Evolutionary conservation across 1,140 invertebrate genomes (phyloP).

Genomic region (Octopus bimaculoides): DNA sequence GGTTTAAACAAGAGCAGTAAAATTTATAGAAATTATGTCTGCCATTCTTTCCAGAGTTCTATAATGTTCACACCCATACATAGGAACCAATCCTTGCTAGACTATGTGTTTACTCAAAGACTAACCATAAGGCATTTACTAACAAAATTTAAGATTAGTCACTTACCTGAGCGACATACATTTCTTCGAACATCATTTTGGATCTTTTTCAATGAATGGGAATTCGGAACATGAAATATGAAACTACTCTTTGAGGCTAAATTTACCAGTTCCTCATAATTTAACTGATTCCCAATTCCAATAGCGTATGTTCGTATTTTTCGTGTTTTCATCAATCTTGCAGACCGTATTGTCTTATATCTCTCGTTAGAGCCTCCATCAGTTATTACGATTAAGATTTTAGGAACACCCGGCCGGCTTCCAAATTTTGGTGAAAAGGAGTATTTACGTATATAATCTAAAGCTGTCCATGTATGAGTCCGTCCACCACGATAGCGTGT

Average conservation of each 20-base stretch:
- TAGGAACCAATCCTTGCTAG: no score
- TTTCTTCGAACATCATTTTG: neutral
- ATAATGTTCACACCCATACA: no score
- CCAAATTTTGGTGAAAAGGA: slow-evolving; percentile 33
- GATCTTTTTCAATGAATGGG: slow-evolving; percentile 16
- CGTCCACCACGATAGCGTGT: slow-evolving; percentile 13
- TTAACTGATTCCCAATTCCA: slow-evolving; percentile 37
- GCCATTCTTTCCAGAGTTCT: no score
- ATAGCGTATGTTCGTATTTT: slow-evolving; percentile 39
- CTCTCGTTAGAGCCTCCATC: slow-evolving; percentile 44
- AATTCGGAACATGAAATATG: slow-evolving; percentile 35
- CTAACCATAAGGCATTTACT: no score
- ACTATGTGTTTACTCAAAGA: no score
- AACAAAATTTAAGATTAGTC: neutral
- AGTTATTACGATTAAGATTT: slow-evolving; percentile 43
- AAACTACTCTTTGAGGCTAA: slow-evolving; percentile 30
- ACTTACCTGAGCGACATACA: slow-evolving; percentile 4
- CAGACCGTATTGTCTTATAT: slow-evolving; percentile 30
- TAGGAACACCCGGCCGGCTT: slow-evolving; percentile 27
- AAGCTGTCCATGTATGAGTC: slow-evolving; percentile 27
- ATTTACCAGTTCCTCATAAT: slow-evolving; percentile 29
- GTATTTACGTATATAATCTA: slow-evolving; percentile 29
- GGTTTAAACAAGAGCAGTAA: no score
- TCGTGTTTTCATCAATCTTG: slow-evolving; percentile 1
- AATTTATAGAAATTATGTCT: no score